These are phyloP conservation scores for Auanema freiburgensis DNA, from an alignment of 2,888 invertebrate species.

Conservation along the genomic window DNA sequence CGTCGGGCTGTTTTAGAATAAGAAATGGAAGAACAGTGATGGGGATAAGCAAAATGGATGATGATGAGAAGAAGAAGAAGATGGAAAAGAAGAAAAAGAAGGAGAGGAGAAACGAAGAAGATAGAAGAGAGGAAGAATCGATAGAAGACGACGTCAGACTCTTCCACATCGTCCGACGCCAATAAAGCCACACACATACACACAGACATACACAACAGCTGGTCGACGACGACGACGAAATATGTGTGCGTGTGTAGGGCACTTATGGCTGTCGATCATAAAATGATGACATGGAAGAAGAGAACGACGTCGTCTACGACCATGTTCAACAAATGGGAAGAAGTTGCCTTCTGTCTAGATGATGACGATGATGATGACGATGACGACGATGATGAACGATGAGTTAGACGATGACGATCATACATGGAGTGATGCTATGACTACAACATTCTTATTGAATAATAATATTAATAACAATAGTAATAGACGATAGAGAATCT, in stretches of 20 bases:
- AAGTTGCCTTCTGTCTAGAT: too few species aligned
- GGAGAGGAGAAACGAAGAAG: constrained; percentile 9
- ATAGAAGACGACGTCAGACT: constrained; percentile 2
- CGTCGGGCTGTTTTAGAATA: not conserved
- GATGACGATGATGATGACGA: too few species aligned
- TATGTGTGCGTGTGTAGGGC: constrained; percentile 4
- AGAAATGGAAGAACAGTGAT: constrained; percentile 14
- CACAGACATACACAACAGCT: constrained; percentile 3
- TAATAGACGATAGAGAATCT: too few species aligned
- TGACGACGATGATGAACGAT: too few species aligned
- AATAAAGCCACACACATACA: constrained; percentile 11
- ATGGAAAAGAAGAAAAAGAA: constrained; percentile 12
- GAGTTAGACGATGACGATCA: too few species aligned
- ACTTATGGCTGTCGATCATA: not conserved
- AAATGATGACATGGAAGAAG: too few species aligned
- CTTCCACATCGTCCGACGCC: constrained; percentile 15
- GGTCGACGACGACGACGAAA: constrained; percentile 3
- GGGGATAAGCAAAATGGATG: constrained; percentile 2
- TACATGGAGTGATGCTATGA: too few species aligned
- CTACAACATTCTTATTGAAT: too few species aligned
- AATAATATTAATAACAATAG: too few species aligned
- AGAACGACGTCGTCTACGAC: too few species aligned
- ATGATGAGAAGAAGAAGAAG: constrained; percentile 9
- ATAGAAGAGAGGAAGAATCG: constrained; percentile 2
- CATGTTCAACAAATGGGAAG: too few species aligned